Evolutionary conservation across 2,797 vertebrate species (phyloP).

Genomic region (Cryptoprocta ferox): DNA sequence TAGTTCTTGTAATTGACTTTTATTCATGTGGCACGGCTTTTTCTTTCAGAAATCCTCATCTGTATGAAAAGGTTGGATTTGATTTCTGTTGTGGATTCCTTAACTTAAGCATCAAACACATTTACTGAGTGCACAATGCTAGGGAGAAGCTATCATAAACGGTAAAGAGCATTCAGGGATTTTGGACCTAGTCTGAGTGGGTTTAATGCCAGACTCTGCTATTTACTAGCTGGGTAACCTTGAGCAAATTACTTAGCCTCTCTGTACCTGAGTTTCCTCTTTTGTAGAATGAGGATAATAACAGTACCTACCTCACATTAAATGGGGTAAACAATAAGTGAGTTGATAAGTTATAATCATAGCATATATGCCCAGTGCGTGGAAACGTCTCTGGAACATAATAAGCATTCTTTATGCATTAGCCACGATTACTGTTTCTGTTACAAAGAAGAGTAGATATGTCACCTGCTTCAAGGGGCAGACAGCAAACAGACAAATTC

Average conservation of each 20-base stretch:
- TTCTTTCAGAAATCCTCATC: slow-evolving; percentile 26
- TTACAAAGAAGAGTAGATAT: neutral
- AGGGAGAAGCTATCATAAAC: neutral
- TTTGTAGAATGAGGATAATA: neutral
- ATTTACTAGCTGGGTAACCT: neutral
- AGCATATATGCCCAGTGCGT: neutral
- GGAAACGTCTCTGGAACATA: neutral
- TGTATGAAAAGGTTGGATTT: slow-evolving; percentile 6
- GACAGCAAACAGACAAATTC: neutral
- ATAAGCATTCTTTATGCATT: neutral
- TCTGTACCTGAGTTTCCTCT: neutral
- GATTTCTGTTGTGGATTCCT: neutral
- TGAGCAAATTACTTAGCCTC: neutral
- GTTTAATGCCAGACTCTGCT: slow-evolving; percentile 4
- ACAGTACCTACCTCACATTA: neutral
- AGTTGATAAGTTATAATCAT: neutral
- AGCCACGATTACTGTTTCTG: neutral
- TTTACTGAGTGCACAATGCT: neutral
- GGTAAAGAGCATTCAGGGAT: neutral
- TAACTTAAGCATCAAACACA: neutral
- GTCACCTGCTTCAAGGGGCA: neutral
- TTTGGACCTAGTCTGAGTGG: neutral
- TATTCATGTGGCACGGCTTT: neutral
- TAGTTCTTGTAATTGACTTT: slow-evolving; percentile 36
- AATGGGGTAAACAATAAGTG: neutral